A percentile compares a stretch with the other conserved stretches of the same genome.
phyloP scores from a whole-genome alignment of 1,140 invertebrate species.

The Hylyphantes graminicola region DNA sequence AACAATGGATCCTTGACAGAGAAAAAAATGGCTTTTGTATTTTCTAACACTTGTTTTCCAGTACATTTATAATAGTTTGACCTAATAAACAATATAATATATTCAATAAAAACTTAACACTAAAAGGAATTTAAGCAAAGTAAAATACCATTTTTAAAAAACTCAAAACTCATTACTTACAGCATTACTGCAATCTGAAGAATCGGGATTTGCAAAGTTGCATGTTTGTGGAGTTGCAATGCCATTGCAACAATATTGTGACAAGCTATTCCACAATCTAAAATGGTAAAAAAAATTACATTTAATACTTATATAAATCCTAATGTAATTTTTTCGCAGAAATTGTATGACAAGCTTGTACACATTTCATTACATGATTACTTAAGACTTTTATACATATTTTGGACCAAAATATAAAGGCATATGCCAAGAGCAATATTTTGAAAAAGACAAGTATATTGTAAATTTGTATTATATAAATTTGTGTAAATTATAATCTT shows the following conservation, averaged over 20 bases:
- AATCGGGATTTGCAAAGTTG: constrained; percentile 35
- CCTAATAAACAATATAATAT: not conserved
- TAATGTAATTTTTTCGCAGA: no score
- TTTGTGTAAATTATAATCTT: no score
- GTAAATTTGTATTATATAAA: no score
- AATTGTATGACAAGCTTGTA: no score
- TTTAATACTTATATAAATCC: no score
- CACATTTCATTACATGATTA: no score
- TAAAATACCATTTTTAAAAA: not conserved
- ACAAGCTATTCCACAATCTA: constrained; percentile 46
- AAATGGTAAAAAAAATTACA: not conserved
- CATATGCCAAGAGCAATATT: no score
- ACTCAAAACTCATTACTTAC: constrained; percentile 16
- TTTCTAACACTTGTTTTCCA: no score
- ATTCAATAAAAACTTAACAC: not conserved
- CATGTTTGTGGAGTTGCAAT: constrained; percentile 30
- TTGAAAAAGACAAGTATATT: no score
- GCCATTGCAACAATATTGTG: constrained; percentile 38
- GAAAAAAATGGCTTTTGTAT: not conserved
- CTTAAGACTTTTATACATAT: no score
- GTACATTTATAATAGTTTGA: not conserved
- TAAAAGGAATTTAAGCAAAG: not conserved
- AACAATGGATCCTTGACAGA: not conserved
- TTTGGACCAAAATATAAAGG: no score
- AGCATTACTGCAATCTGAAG: not conserved